Percentiles rank a stretch among this genome's conserved stretches.
These are phyloP conservation scores for Mactra quadrangularis DNA, from an alignment of 1,140 invertebrate genomes.

Conservation along the genomic window DNA sequence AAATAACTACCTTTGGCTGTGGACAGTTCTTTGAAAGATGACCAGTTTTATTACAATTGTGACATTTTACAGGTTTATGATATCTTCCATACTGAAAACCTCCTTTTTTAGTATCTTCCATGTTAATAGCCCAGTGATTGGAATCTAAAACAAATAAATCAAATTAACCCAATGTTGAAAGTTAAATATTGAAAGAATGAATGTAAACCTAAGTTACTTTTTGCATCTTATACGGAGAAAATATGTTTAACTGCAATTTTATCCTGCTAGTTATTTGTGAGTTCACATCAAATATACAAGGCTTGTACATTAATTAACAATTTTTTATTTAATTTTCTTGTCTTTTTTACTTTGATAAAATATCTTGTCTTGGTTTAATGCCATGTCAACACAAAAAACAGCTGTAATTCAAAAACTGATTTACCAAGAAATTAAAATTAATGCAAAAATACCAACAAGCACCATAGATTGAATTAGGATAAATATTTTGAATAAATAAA, in stretches of 20 bases:
- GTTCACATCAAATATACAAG: background rate
- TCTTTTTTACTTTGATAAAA: background rate
- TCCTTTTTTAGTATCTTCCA: slow-evolving; percentile 6
- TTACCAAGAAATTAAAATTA: no score
- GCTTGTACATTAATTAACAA: background rate
- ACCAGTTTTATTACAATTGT: slow-evolving; percentile 37
- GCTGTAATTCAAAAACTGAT: no score
- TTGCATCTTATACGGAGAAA: background rate
- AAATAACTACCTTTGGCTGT: slow-evolving; percentile 45
- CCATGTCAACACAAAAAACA: no score
- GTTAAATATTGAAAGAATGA: no score
- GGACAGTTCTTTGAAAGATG: slow-evolving; percentile 52
- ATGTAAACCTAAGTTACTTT: no score
- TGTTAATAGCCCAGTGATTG: slow-evolving; percentile 16
- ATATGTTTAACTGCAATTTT: background rate
- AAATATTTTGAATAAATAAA: no score
- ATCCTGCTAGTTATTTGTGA: background rate
- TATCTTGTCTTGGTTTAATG: no score
- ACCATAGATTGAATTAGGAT: no score
- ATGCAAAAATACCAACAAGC: no score
- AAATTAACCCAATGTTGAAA: background rate
- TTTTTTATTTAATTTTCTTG: background rate
- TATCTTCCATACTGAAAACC: background rate
- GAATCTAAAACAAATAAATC: slow-evolving; percentile 7
- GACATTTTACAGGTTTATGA: slow-evolving; percentile 14